Base-by-base conservation (phyloP, 2,888 invertebrate species). In the Pandemis corylana region DNA sequence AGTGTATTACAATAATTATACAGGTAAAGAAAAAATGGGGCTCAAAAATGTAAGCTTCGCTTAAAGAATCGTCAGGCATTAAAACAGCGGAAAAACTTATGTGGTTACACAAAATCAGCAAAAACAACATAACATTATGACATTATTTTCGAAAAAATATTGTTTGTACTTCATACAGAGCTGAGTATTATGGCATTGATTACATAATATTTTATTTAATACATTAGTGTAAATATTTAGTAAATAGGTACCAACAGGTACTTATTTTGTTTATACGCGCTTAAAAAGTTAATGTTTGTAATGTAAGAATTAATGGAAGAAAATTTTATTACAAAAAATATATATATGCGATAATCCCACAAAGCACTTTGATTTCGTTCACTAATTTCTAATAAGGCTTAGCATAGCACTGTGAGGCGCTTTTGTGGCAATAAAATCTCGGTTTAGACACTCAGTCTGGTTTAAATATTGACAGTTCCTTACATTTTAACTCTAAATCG, bases 101-200 rank as follows among this genome's bases (percentile, higher is more conserved):
- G 28, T 56, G 20, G 20, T 13, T 28, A 59, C 20, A 28, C 28
- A 59, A 62, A 41, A 62, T 36, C 20, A 56, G 56, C 56, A 56
- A 41, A n/a, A n/a, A 62, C 62, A 62, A 42, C 13, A 62, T n/a
- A 62, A 62, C 42, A 62, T 62, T 62, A 42, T 62, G 42, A 62
- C 42, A 20, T 56, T 12, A 59, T 59, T 59, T 59, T 5, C 3
- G 28, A 59, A 41, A 67, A 53, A 7, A 15, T 46, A 67, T 53
- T 51, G 53, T 67, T 67, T 67, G 67, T 67, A 67, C 67, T 67
- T 67, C 53, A 67, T 15, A 66, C 67, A 51, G 53, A 53, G 67
- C 53, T 67, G 67, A 67, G 67, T 67, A 67, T 67, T 67, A 67
- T 51, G 51, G 56, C 56, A 56, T 20, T 56, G 20, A 20, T 56